phyloP scores from a whole-genome alignment of 2,113 vertebrate genomes.

The Spermophilus dauricus region DNA sequence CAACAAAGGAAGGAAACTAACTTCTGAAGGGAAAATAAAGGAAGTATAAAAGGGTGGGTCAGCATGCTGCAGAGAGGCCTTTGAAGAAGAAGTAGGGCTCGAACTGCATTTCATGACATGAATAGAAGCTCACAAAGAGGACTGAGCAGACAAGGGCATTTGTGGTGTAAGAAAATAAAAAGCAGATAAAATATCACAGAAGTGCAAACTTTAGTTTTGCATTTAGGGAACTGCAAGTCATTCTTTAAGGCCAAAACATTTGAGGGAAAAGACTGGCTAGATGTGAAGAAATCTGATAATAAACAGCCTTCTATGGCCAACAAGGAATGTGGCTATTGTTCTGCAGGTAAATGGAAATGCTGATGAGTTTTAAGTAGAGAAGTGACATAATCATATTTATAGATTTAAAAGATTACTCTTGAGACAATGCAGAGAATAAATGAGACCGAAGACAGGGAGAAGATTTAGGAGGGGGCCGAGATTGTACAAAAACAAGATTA shows the following conservation, averaged over 20 bases:
- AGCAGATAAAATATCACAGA: not conserved
- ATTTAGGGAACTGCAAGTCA: not conserved
- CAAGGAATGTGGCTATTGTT: constrained; percentile 13
- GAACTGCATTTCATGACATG: no score
- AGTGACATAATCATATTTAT: constrained; percentile 31
- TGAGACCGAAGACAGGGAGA: not conserved
- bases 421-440: constrained; percentile 14
- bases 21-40: not conserved
- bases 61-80: not conserved
- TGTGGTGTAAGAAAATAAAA: not conserved
- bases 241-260: not conserved
- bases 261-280: not conserved
- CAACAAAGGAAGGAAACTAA: not conserved
- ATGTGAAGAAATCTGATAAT: not conserved
- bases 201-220: not conserved
- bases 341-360: not conserved
- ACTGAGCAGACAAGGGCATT: not conserved
- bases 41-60: not conserved
- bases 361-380: constrained; percentile 11
- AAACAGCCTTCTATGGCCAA: not conserved
- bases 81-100: not conserved
- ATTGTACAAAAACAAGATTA: constrained; percentile 56
- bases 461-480: constrained; percentile 16
- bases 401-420: constrained; percentile 50
- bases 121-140: not conserved